Base-by-base conservation (phyloP, 2,888 invertebrate genomes). In the Empis livida region DNA sequence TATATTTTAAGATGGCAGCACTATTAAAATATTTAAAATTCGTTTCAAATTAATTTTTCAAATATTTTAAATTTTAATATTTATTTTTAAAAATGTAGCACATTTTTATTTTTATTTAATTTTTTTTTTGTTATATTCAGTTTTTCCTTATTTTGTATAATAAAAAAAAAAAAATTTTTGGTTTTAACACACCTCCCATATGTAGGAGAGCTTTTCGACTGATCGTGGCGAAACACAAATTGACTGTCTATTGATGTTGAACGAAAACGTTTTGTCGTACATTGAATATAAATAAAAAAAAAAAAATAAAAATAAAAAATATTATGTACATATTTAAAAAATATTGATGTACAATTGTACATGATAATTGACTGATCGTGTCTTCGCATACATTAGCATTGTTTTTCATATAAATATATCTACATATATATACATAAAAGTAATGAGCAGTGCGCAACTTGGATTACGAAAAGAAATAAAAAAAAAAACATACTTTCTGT, bases 121-220 rank as follows among this genome's bases (percentile, higher is more conserved):
- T n/a, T n/a, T n/a, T n/a, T n/a, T n/a, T n/a, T n/a, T n/a, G n/a
- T n/a, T n/a, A n/a, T n/a, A n/a, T n/a, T n/a, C n/a, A 35, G 5
- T n/a, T 35, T 35, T 35, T 35, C n/a, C 3, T 35, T 35, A 2
- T 17, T 42, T 23, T 40, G n/a, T n/a, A n/a, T n/a, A n/a, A n/a
- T n/a, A n/a, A n/a, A n/a, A n/a, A n/a, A n/a, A n/a, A n/a, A n/a
- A n/a, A n/a, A n/a, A n/a, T n/a, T 35, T 42, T 20, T 38, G 15
- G 42, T 45, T 51, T 31, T 35, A 38, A 51, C 45, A 45, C 35
- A 35, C 41, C 41, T 41, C 27, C 23, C 17, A 17, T 39, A 27
- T 27, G 27, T 41, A 41, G 27, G 14, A 41, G 39, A 39, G 39
- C 17, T 39, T 39, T 38, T 39, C 17, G 17, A 39, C 39, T 41